These are phyloP conservation scores for Frieseomelitta varia DNA, from an alignment of 1,140 invertebrate species.

Conservation along the genomic window DNA sequence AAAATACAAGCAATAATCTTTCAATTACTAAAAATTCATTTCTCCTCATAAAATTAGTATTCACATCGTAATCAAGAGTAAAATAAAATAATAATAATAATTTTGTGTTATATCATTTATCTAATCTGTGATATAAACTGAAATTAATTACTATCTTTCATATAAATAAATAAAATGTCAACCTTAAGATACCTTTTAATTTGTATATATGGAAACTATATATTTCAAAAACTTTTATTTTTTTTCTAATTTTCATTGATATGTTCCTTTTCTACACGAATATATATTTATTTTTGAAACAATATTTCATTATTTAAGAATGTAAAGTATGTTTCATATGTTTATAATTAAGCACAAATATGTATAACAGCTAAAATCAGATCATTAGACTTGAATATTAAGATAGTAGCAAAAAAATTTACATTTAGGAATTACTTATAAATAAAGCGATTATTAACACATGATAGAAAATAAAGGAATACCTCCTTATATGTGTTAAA, in stretches of 20 bases:
- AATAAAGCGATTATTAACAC: not conserved
- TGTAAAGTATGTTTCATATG: not conserved
- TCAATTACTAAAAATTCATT: not conserved
- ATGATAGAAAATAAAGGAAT: not conserved
- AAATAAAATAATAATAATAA: not conserved
- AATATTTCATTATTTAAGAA: not conserved
- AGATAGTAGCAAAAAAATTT: not conserved
- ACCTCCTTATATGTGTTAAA: not conserved
- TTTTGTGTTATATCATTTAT: not conserved
- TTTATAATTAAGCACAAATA: not conserved
- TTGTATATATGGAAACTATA: not conserved
- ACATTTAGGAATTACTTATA: not conserved
- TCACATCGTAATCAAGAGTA: not conserved
- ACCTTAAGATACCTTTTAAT: not conserved
- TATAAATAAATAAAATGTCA: not conserved
- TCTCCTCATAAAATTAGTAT: not conserved
- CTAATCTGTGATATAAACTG: not conserved
- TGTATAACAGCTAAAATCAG: not conserved
- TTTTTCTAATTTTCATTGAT: constrained; percentile 15
- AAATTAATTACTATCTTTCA: not conserved
- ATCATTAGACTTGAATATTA: not conserved
- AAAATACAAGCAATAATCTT: constrained; percentile 21
- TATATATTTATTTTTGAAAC: not conserved
- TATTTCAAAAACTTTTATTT: not conserved
- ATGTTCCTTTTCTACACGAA: constrained; percentile 22